Conservation (phyloP, 2,113 vertebrate species). For the Sialia sialis region DNA sequence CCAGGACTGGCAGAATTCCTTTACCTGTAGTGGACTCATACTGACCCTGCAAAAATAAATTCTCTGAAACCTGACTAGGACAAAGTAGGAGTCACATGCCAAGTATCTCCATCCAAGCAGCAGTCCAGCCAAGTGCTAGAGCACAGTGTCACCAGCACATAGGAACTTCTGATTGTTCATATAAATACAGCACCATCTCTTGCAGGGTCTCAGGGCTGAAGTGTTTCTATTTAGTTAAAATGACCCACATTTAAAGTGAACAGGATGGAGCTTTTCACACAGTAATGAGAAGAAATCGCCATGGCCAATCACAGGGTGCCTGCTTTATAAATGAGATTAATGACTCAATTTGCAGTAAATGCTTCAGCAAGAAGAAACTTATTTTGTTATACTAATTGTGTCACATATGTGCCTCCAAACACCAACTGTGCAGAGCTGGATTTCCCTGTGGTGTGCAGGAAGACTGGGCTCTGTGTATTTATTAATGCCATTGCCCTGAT, state of each 20-base stretch:
- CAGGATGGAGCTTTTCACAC: not conserved
- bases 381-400: conserved; percentile 62
- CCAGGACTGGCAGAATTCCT: not conserved
- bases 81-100: not conserved
- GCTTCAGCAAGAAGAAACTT: conserved; percentile 57
- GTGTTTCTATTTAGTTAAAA: not conserved
- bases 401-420: conserved; percentile 52
- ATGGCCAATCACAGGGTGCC: not conserved
- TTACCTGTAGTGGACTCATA: not conserved
- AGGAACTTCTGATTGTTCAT: not conserved
- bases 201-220: not conserved
- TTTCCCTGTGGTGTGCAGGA: not conserved
- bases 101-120: not conserved
- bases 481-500: conserved; percentile 27
- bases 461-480: conserved; percentile 41
- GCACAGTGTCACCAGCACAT: not conserved
- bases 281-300: conserved; percentile 16
- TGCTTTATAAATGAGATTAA: conserved; percentile 69
- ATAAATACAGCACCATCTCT: not conserved
- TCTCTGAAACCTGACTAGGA: not conserved
- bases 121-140: not conserved
- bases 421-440: conserved; percentile 39
- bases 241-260: not conserved
- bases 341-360: conserved; percentile 61
- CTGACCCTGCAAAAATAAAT: not conserved